Evolutionary conservation across 1,140 invertebrate species (phyloP).

Genomic region (Saxidomus purpurata): DNA sequence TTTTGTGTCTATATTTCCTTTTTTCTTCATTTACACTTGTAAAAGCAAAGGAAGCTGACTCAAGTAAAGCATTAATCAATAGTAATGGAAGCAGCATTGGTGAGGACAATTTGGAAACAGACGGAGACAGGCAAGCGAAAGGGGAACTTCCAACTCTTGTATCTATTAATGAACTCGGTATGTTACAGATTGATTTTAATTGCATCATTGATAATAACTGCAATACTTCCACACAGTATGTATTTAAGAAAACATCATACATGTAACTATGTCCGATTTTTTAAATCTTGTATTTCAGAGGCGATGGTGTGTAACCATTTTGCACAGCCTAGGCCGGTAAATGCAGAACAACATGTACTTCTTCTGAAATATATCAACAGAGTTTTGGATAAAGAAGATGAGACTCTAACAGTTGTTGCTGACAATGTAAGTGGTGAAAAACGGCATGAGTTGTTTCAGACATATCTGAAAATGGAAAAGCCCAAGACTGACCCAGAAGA

Average conservation of each 20-base stretch:
- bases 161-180: background rate
- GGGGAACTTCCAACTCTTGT: background rate
- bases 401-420: background rate
- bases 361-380: no score
- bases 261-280: no score
- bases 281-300: no score
- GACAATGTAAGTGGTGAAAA: background rate
- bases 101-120: background rate
- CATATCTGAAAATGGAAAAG: slow-evolving; percentile 6
- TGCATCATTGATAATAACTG: no score
- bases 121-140: background rate
- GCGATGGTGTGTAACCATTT: no score
- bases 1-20: no score
- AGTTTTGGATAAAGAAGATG: background rate
- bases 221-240: no score
- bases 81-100: background rate
- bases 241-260: no score
- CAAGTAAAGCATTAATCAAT: background rate
- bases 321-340: no score
- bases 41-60: background rate
- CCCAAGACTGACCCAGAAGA: background rate
- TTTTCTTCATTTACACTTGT: background rate
- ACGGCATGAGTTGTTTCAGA: background rate
- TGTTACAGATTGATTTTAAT: no score
- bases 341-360: no score